phyloP scores from a whole-genome alignment of 2,888 invertebrate genomes.

The Rhingia rostrata region DNA sequence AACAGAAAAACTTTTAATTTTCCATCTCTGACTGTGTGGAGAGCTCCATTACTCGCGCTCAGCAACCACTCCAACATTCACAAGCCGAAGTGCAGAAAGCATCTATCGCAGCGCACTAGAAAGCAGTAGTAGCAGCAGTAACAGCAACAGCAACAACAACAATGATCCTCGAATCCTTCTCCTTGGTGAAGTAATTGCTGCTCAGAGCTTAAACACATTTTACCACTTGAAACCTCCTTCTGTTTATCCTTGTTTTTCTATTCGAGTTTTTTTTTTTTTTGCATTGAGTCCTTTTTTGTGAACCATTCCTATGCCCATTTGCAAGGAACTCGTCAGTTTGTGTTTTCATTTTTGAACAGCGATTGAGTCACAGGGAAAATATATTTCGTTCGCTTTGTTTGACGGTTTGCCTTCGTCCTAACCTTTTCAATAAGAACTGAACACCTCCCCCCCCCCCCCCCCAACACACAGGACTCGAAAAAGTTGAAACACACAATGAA shows the following conservation, averaged over 20 bases:
- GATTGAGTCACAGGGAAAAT: slow-evolving; percentile 71
- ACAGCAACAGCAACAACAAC: slow-evolving; percentile 55
- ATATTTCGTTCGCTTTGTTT: slow-evolving; percentile 71
- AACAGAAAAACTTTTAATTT: slow-evolving; percentile 68
- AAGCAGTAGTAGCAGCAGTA: slow-evolving; percentile 35
- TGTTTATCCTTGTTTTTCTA: slow-evolving; percentile 34
- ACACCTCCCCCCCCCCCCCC: too few relatives aligned
- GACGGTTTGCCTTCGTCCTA: slow-evolving; percentile 29
- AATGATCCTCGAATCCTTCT: slow-evolving; percentile 72
- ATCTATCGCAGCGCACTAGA: slow-evolving; percentile 20
- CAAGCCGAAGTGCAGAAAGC: slow-evolving; percentile 65
- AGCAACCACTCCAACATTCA: slow-evolving; percentile 65
- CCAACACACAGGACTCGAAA: background rate
- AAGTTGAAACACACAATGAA: slow-evolving; percentile 39
- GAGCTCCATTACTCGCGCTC: slow-evolving; percentile 68
- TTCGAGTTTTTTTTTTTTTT: slow-evolving; percentile 5
- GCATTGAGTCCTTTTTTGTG: background rate
- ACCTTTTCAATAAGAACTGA: background rate
- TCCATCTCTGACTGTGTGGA: slow-evolving; percentile 54
- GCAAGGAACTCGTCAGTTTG: slow-evolving; percentile 41
- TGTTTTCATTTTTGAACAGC: slow-evolving; percentile 61
- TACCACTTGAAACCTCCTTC: slow-evolving; percentile 67
- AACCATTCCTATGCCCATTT: slow-evolving; percentile 29
- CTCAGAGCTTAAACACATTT: slow-evolving; percentile 74
- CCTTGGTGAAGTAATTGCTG: slow-evolving; percentile 71